Percentiles rank a stretch among this genome's conserved stretches.
Conservation (phyloP, 1,140 invertebrate species). For the Plutomurus gul region DNA sequence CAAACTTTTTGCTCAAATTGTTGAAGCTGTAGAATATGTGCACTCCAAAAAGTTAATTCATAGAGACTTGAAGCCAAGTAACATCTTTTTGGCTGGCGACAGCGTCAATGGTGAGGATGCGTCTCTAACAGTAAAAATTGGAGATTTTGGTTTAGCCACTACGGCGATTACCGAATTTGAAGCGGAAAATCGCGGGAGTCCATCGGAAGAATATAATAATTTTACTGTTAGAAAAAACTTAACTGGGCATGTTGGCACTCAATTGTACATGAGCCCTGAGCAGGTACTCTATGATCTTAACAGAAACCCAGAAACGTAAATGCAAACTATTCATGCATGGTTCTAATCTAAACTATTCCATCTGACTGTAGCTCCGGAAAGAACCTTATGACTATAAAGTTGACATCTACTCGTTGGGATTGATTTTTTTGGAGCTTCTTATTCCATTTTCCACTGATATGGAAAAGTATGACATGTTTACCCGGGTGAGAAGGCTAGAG, state of each 20-base stretch:
- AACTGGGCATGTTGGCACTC: constrained; percentile 80
- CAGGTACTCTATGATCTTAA: too few species aligned
- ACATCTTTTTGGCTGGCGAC: constrained; percentile 51
- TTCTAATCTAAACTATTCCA: background rate
- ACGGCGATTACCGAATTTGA: constrained; percentile 56
- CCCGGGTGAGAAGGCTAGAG: constrained; percentile 66
- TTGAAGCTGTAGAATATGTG: constrained; percentile 92
- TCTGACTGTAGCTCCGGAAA: constrained; percentile 64
- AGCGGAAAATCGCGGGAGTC: background rate
- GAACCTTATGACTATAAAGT: constrained; percentile 89
- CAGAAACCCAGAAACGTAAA: too few species aligned
- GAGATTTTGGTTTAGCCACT: constrained; percentile 95
- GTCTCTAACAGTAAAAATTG: constrained; percentile 83
- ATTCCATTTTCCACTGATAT: constrained; percentile 87
- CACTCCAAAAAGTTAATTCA: constrained; percentile 90
- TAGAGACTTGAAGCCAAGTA: constrained; percentile 83
- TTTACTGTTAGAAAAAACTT: constrained; percentile 38
- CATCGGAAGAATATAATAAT: constrained; percentile 52
- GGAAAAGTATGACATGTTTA: constrained; percentile 72
- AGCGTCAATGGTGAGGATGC: background rate
- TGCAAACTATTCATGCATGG: too few species aligned
- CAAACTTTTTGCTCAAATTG: constrained; percentile 88
- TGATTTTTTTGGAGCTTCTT: constrained; percentile 91
- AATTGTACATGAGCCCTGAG: constrained; percentile 97
- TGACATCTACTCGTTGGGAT: constrained; percentile 92